Percentiles rank a stretch among this genome's conserved stretches.
Conservation (phyloP, 2,797 vertebrate species). For the Amblyopsis hoosieri region DNA sequence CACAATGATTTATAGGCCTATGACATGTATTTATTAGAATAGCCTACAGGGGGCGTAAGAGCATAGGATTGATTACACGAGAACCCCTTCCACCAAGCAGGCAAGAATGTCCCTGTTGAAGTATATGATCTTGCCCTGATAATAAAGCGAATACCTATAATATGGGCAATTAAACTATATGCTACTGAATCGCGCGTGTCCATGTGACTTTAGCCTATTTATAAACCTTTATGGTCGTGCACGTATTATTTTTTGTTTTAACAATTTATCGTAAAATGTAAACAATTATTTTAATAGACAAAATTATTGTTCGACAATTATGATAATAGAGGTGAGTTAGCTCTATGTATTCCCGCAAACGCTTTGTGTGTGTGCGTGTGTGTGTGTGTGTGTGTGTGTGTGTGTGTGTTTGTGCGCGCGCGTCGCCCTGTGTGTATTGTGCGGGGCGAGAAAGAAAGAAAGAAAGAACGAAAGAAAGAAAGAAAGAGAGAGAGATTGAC, state of each 20-base stretch:
- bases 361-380: neutral
- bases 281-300: neutral
- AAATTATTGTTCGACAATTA: neutral
- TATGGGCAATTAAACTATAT: too few species aligned
- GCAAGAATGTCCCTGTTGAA: slow-evolving; percentile 1
- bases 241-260: neutral
- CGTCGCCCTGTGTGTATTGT: neutral
- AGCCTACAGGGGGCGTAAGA: slow-evolving; percentile 59
- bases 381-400: neutral
- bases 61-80: slow-evolving; percentile 14
- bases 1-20: too few species aligned
- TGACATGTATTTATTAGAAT: neutral
- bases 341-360: neutral
- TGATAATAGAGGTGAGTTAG: neutral
- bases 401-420: neutral
- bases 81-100: neutral
- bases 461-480: neutral
- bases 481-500: slow-evolving; percentile 10
- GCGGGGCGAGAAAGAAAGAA: slow-evolving; percentile 9
- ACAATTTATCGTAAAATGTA: neutral
- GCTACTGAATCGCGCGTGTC: too few species aligned
- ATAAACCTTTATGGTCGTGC: too few species aligned
- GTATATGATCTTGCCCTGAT: neutral
- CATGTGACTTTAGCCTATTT: too few species aligned
- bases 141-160: too few species aligned